Conservation (phyloP, 1,140 invertebrate species). For the Meloidogyne exigua region DNA sequence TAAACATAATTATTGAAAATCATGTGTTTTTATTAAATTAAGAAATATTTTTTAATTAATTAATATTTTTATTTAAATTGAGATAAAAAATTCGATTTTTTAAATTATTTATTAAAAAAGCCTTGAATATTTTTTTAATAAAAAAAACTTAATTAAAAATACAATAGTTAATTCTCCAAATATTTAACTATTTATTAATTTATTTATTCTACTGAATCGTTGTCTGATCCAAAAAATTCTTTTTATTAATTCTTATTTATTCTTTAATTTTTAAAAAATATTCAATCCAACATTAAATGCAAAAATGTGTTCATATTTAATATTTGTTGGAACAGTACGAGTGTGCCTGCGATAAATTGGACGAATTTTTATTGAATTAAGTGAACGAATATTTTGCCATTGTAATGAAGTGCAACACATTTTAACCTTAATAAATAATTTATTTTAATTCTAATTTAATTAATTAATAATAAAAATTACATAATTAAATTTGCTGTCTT, state of each 20-base stretch:
- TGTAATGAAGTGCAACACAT: constrained; percentile 39
- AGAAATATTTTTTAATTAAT: no score
- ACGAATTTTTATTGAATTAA: constrained; percentile 32
- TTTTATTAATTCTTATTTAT: not conserved
- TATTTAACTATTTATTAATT: no score
- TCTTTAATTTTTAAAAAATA: constrained; percentile 39
- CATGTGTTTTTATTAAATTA: no score
- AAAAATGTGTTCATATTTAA: constrained; percentile 50
- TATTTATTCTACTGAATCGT: not conserved
- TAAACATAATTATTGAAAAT: no score
- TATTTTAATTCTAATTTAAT: no score
- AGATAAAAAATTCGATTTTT: not conserved
- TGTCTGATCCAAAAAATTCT: not conserved
- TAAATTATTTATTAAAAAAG: not conserved
- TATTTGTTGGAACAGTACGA: constrained; percentile 43
- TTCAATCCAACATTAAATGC: constrained; percentile 54
- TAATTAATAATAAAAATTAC: not conserved
- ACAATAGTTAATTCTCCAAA: constrained; percentile 2
- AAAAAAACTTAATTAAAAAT: not conserved
- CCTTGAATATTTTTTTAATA: no score
- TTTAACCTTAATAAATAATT: constrained; percentile 30
- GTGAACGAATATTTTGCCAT: constrained; percentile 38
- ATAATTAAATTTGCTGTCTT: constrained; percentile 1
- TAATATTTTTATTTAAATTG: no score
- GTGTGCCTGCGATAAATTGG: constrained; percentile 50